Evolutionary conservation across 92 coral and sea anemone genomes (phyloP).

Genomic region (Paragorgia papillata): DNA sequence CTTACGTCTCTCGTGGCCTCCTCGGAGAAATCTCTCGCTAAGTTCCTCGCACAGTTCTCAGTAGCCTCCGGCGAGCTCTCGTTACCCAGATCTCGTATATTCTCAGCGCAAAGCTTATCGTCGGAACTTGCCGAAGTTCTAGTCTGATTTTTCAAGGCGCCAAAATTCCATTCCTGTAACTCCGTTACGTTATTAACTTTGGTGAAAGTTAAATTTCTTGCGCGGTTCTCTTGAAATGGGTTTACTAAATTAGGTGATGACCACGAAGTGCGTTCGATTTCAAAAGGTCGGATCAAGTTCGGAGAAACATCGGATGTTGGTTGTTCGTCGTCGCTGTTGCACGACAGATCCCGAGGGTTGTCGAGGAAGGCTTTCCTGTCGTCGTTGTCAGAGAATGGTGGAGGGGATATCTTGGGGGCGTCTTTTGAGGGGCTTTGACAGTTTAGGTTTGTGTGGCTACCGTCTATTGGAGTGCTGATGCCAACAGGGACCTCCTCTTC

Average conservation of each 20-base stretch:
- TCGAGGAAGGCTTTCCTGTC: neutral
- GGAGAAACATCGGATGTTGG: conserved; percentile 28
- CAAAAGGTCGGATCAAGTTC: conserved; percentile 49
- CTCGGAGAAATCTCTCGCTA: conserved; percentile 6
- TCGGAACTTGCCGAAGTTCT: neutral
- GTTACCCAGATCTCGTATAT: neutral
- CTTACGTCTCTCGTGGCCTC: neutral
- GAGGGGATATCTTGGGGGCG: conserved; percentile 9
- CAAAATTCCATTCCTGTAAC: neutral
- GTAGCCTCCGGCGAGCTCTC: neutral
- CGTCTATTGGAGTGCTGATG: conserved; percentile 16
- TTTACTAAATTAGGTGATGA: conserved; percentile 39
- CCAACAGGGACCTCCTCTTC: conserved; percentile 45
- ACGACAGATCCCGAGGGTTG: neutral
- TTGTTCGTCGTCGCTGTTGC: too few relatives aligned
- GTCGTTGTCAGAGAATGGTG: conserved; percentile 24
- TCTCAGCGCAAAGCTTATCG: neutral
- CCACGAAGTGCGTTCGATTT: neutral
- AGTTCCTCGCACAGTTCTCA: conserved; percentile 20
- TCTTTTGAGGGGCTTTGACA: neutral
- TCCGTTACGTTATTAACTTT: conserved; percentile 20
- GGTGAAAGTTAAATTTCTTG: conserved; percentile 7
- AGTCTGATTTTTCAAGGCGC: neutral
- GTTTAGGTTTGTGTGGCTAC: conserved; percentile 28
- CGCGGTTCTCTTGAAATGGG: conserved; percentile 29